A percentile compares a stretch with the other conserved stretches of the same genome.
Conservation (phyloP, 1,140 invertebrate genomes). For the Euwallacea similis region DNA sequence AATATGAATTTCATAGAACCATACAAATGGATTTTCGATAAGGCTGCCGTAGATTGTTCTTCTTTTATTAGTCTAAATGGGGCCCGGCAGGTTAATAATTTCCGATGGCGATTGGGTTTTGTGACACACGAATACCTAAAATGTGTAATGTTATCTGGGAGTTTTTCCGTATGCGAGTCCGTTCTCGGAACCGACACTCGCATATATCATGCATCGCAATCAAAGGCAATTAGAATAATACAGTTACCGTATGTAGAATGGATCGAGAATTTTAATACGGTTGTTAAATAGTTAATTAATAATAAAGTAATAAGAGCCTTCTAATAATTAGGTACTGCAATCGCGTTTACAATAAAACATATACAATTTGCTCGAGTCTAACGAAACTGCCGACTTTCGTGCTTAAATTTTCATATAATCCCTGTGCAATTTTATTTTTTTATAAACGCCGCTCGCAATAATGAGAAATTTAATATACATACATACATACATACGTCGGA, state of each 20-base stretch:
- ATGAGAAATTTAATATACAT: conserved; percentile 31
- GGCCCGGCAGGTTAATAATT: conserved; percentile 30
- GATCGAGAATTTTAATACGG: conserved; percentile 11
- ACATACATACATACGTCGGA: not conserved
- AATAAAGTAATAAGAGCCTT: conserved; percentile 23
- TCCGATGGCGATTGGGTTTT: conserved; percentile 2
- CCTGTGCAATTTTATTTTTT: conserved; percentile 29
- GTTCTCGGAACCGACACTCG: too few relatives aligned
- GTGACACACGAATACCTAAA: conserved; percentile 9
- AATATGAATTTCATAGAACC: conserved; percentile 32
- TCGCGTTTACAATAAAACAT: conserved; percentile 35
- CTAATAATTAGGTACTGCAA: conserved; percentile 15
- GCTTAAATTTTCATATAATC: conserved; percentile 31
- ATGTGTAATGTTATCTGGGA: too few relatives aligned
- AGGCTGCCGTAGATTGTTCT: conserved; percentile 13
- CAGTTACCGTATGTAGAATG: conserved; percentile 12
- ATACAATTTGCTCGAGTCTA: conserved; percentile 32
- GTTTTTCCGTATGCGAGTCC: too few relatives aligned
- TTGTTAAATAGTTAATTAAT: conserved; percentile 27
- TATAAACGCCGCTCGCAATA: conserved; percentile 22
- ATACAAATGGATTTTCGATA: conserved; percentile 32
- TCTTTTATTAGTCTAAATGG: conserved; percentile 29
- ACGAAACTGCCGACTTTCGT: conserved; percentile 26
- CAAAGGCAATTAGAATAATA: not conserved
- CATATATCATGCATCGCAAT: too few relatives aligned